Conservation (phyloP, 1,140 invertebrate species). For the Andrena cerasifolii region DNA sequence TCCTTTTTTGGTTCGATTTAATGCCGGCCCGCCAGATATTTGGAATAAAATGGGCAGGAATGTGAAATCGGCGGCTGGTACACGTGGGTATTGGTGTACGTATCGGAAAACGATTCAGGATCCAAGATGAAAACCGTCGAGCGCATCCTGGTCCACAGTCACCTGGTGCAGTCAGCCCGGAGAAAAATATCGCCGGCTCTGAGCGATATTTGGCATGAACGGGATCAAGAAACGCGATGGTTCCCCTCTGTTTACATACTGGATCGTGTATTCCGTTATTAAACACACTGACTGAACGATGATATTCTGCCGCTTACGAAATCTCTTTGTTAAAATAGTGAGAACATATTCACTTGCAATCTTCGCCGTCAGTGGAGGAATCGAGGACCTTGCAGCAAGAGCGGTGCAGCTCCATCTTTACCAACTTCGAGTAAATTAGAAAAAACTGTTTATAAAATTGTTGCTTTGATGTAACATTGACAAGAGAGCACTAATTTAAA, state of each 20-base stretch:
- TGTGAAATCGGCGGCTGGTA: conserved; percentile 51
- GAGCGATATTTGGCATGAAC: conserved; percentile 32
- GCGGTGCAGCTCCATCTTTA: too few relatives aligned
- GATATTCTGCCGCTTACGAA: background rate
- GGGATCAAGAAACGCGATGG: conserved; percentile 21
- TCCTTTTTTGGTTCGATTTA: conserved; percentile 44
- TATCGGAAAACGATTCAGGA: conserved; percentile 67
- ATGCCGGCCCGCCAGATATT: conserved; percentile 38
- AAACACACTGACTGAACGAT: conserved; percentile 11
- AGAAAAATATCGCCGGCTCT: conserved; percentile 38
- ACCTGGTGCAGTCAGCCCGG: conserved; percentile 27
- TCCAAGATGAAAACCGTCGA: conserved; percentile 64
- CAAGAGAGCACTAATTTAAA: too few relatives aligned
- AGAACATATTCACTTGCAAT: too few relatives aligned
- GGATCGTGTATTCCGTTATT: conserved; percentile 5
- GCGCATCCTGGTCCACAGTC: conserved; percentile 49
- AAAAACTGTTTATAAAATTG: too few relatives aligned
- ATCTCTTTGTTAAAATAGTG: background rate
- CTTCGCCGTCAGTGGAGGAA: too few relatives aligned
- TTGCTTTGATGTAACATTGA: too few relatives aligned
- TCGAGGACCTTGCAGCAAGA: too few relatives aligned
- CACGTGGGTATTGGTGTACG: conserved; percentile 34
- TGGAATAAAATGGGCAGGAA: conserved; percentile 57
- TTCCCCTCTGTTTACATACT: conserved; percentile 3
- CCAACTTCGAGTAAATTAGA: too few relatives aligned